Evolutionary conservation across 2,797 vertebrate species (phyloP), one percentile per base, ranked within the genome.

Genomic region (Xenops minutus): DNA sequence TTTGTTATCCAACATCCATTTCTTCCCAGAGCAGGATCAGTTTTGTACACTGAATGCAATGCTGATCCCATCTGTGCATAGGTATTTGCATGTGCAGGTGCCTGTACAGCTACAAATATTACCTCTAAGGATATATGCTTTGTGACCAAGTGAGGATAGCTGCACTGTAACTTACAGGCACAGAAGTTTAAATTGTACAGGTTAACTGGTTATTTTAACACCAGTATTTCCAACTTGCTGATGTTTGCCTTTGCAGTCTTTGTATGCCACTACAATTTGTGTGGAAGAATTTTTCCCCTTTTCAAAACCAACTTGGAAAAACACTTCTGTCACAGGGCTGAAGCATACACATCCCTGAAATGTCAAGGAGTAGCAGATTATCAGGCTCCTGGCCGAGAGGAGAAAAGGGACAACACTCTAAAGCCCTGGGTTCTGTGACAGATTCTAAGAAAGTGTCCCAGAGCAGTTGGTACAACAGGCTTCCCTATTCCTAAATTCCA

Each of bases 251-350:
- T 69, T 68, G 46, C 34, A 51, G n/a, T 64, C 51, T 72, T 93
- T 39, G 54, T 41, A 58, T 10, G 58, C 34, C 0, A 1, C 46
- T 58, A 58, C 23, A 66, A 43, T 26, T 61, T 80, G 48, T 61
- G 78, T 12, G 20, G 27, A 71, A 15, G 37, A 69, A 43, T 22
- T 85, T 37, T 74, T 61, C 32, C 19, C 43, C 34, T 77, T 91
- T 92, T 80, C 71, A 80, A 85, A 88, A 89, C n/a, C 85, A 89
- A 79, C 52, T 58, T 49, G 62, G 63, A 91, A 85, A 91, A 93
- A 78, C 63, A 82, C 41, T 92, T 91, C 84, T 83, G 64, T 78
- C 49, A 89, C 56, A 68, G 73, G 46, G 72, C 59, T 81, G 79
- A 91, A 80, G 71, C 49, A 59, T 13, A 36, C 2, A 23, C 44